These are phyloP conservation scores for Rhagoletis zephyria DNA, from an alignment of 1,140 invertebrate species.

Conservation along the genomic window DNA sequence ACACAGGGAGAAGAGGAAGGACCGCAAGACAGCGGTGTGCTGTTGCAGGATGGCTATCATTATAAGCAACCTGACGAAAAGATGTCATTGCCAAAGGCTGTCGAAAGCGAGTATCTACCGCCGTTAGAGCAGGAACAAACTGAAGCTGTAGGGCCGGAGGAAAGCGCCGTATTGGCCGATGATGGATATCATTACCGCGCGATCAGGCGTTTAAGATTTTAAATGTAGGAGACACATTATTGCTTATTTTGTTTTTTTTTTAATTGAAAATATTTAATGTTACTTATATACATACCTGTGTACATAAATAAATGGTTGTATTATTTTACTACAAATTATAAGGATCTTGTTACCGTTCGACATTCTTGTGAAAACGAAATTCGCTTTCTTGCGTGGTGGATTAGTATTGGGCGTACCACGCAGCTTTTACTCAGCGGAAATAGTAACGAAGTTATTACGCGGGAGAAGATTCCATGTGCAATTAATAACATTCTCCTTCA, in stretches of 20 bases:
- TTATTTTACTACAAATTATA: no score
- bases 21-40: slow-evolving; percentile 59
- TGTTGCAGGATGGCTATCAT: slow-evolving; percentile 66
- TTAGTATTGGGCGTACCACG: no score
- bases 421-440: no score
- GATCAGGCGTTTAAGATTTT: slow-evolving; percentile 61
- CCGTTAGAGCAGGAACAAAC: slow-evolving; percentile 10
- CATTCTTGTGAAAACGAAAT: no score
- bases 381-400: no score
- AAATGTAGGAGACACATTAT: neutral
- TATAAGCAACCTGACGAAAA: slow-evolving; percentile 64
- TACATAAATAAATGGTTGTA: neutral
- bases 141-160: slow-evolving; percentile 47
- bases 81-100: neutral
- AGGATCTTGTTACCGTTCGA: no score
- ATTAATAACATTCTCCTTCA: no score
- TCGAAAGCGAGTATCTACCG: neutral
- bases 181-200: slow-evolving; percentile 69
- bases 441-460: no score
- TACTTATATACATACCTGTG: no score
- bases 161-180: slow-evolving; percentile 63
- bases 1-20: slow-evolving; percentile 63
- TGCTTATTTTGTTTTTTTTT: slow-evolving; percentile 17
- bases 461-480: no score
- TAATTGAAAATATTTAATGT: neutral